A percentile compares a stretch with the other conserved stretches of the same genome.
Conservation (phyloP, 2,797 vertebrate genomes). For the Salarias fasciatus region DNA sequence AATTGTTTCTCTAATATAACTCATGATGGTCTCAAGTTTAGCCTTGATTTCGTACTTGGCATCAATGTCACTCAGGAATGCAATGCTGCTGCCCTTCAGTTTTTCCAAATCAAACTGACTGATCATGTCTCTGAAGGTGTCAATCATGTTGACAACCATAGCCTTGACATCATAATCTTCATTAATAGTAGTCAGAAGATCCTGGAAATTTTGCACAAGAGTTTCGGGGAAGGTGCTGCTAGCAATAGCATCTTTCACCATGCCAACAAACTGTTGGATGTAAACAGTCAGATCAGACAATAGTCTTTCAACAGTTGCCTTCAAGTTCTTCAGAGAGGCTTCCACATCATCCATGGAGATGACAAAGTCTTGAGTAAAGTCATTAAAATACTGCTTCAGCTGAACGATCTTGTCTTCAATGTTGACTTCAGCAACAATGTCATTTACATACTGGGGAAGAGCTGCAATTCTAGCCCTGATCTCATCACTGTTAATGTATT, state of each 20-base stretch:
- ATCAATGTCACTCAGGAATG: conserved; percentile 85
- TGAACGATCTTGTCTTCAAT: conserved; percentile 79
- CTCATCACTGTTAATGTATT: conserved; percentile 79
- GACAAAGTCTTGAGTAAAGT: conserved; percentile 79
- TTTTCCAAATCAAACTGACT: conserved; percentile 79
- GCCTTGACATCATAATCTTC: conserved; percentile 82
- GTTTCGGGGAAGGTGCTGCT: conserved; percentile 71
- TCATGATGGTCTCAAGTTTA: conserved; percentile 71
- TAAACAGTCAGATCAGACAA: conserved; percentile 70
- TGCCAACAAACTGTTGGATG: conserved; percentile 72
- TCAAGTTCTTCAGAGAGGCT: conserved; percentile 73
- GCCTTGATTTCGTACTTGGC: conserved; percentile 77
- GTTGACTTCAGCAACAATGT: conserved; percentile 82
- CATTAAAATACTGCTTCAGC: conserved; percentile 81
- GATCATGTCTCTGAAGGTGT: conserved; percentile 73
- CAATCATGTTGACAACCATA: conserved; percentile 76
- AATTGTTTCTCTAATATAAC: conserved; percentile 74
- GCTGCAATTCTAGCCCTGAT: conserved; percentile 80
- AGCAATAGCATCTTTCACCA: conserved; percentile 79
- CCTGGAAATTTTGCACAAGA: conserved; percentile 80
- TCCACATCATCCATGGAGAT: conserved; percentile 86
- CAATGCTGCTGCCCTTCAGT: conserved; percentile 74
- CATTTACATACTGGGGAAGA: conserved; percentile 80
- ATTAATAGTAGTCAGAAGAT: conserved; percentile 81
- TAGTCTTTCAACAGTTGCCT: conserved; percentile 58